Base-by-base conservation (phyloP, 2,888 invertebrate genomes). In the Aphodius sticticus region DNA sequence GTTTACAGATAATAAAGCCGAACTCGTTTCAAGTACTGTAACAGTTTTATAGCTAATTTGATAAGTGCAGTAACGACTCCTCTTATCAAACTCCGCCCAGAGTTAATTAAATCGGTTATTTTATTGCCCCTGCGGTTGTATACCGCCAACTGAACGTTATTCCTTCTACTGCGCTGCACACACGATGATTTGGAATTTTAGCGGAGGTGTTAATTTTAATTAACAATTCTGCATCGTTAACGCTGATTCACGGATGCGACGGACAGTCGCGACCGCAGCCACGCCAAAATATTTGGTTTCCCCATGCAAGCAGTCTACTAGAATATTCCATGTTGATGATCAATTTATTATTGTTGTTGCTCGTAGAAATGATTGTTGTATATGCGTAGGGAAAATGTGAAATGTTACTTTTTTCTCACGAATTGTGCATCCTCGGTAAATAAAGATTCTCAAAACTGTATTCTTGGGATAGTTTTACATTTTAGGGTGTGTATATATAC, bases 41-140 rank as follows among this genome's bases (percentile, higher is more conserved):
- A 53, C 53, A 7, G 53, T 53, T 53, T 12, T 53, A 53, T 53
- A 53, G 53, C 53, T 53, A 53, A 53, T 53, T 53, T 53, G 53
- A 53, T 53, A 53, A 53, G 12, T 26, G 53, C 53, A 53, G 9
- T 53, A 53, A 53, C 53, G 53, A 12, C 12, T 53, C 53, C 53
- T 7, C 53, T 53, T 53, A 53, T 53, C 53, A 53, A 53, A 53
- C 12, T 26, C 6, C 4, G 2, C 9, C 3, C 1, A 53, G 53
- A 53, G 53, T 53, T 53, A 53, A 53, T 53, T 53, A 53, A 53
- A 53, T 53, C 53, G 53, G 53, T 53, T 53, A 53, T 53, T 53
- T 53, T 53, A 53, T 53, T 53, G 53, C 53, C 12, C 12, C 2
- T 5, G 53, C 53, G 53, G 53, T 53, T 53, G 12, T 53, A 5